Evolutionary conservation across 2,797 vertebrate genomes (phyloP), one percentile per base, ranked within the genome.

Genomic region (Botia almorhae): DNA sequence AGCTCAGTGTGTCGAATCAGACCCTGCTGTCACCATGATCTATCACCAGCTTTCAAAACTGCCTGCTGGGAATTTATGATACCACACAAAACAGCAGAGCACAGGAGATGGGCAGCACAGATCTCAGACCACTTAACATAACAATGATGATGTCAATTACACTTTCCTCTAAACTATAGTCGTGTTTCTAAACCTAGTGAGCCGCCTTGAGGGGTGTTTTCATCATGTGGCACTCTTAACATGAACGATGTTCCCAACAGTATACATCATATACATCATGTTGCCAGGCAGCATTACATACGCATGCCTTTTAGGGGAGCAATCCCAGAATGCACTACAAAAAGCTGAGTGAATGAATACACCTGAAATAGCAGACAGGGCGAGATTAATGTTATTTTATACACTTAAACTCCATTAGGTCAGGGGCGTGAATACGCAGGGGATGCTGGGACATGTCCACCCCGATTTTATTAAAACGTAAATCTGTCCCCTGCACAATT

Each of bases 21-120:
- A 58, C 48, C 56, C 67, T 70, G 39, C 55, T 36, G 76, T 70
- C 67, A 19, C 67, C 61, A 21, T 77, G 21, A 77, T 77, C 75
- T 46, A 69, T 77, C 74, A 76, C 29, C 17, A 4, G 46, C 60
- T 33, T 56, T 55, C 75, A 77, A 8, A 69, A 46, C 0, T 8
- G 21, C 63, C 63, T n/a, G 6, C 63, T 76, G 75, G 43, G 36
- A 69, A 69, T 69, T 58, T 58, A 77, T 58, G 21, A 60, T 2
- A 7, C 7, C 2, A 14, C 65, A 77, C 36, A 58, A 68, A 56
- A 64, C 33, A 43, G 14, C 19, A 53, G 2, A 39, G 58, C 19
- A 29, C 4, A 73, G 48, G 60, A 64, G 23, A 64, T 3, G 11
- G 23, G 10, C 21, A 56, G 65, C 8, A 17, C 50, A 17, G 26